Evolutionary conservation across 2,888 invertebrate species (phyloP), one percentile per base, ranked within the genome.

Genomic region (Rotaria socialis): DNA sequence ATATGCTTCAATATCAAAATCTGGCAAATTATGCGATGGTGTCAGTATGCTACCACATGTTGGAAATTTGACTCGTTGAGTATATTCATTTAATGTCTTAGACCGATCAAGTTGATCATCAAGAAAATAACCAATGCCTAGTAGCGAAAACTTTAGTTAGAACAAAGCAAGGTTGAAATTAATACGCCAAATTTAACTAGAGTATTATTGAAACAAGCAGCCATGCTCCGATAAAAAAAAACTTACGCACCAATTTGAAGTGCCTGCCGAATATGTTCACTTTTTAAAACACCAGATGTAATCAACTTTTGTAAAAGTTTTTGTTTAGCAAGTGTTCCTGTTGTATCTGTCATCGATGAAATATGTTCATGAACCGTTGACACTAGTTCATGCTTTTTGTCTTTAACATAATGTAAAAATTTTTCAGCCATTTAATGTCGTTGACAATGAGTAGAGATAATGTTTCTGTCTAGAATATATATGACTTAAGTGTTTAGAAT

Each of bases 1-100:
- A 47, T 80, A 80, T 2, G 80, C 80, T 80, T 80, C 80, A 47
- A 43, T 47, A 80, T 80, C 80, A 80, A 80, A 80, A 80, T 80
- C 80, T 10, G 80, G 47, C n/a, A 47, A 47, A 8, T 47, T 47
- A 47, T 80, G 80, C 11, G 2, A 8, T n/a, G 47, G 24, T 47
- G 47, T 47, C 22, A 14, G 0, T 35, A 3, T n/a, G 11, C 47
- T 41, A 47, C 80, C 80, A 24, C 4, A 1, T 3, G 80, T 47
- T n/a, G 80, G 80, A 47, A 80, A 80, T 47, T 80, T 80, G 7
- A n/a, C 47, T 47, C 80, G 80, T 47, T 80, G 47, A 43, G 47
- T n/a, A 80, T 80, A 47, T 47, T 80, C 47, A 24, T 43, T 24
- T 47, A 24, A 14, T 14, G 19, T 6, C 35, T 47, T 22, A 6